Percentiles rank a stretch among this genome's conserved stretches.
These are phyloP conservation scores for Porites lutea DNA, from an alignment of 64 coral and sea anemone genomes.

Conservation along the genomic window DNA sequence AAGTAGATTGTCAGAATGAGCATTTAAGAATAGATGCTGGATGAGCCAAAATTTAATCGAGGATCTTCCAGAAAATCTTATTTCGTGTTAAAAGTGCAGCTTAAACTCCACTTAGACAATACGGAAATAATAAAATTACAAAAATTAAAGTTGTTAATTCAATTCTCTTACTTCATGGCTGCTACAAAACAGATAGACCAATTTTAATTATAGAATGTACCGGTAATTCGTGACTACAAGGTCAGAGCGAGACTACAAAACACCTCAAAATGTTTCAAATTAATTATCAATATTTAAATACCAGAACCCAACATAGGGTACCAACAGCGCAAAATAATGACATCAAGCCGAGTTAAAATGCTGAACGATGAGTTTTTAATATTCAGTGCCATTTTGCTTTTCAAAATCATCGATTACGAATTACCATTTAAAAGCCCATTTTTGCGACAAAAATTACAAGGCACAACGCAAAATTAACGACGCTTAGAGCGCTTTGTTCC, in stretches of 20 bases:
- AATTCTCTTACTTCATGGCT: background rate
- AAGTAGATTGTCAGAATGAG: no score
- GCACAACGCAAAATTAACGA: background rate
- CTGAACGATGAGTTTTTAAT: slow-evolving; percentile 47
- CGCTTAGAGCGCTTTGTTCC: background rate
- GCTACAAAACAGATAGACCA: background rate
- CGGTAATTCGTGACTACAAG: slow-evolving; percentile 16
- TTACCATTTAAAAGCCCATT: slow-evolving; percentile 10
- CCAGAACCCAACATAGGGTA: background rate
- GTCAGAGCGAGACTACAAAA: slow-evolving; percentile 25
- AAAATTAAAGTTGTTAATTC: background rate
- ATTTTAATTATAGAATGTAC: background rate
- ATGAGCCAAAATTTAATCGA: background rate
- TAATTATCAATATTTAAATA: slow-evolving; percentile 36
- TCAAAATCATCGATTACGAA: slow-evolving; percentile 30
- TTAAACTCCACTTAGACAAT: background rate
- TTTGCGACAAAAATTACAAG: background rate
- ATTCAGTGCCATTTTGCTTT: slow-evolving; percentile 38
- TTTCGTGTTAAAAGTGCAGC: background rate
- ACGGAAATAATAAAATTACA: background rate
- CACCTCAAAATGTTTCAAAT: slow-evolving; percentile 32
- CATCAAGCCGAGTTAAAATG: slow-evolving; percentile 39
- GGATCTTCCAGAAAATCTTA: background rate
- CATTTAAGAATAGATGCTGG: no score
- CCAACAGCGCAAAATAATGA: slow-evolving; percentile 32